A percentile compares a stretch with the other conserved stretches of the same genome.
Conservation (phyloP, 2,797 vertebrate species). For the Rhynchotus rufescens region DNA sequence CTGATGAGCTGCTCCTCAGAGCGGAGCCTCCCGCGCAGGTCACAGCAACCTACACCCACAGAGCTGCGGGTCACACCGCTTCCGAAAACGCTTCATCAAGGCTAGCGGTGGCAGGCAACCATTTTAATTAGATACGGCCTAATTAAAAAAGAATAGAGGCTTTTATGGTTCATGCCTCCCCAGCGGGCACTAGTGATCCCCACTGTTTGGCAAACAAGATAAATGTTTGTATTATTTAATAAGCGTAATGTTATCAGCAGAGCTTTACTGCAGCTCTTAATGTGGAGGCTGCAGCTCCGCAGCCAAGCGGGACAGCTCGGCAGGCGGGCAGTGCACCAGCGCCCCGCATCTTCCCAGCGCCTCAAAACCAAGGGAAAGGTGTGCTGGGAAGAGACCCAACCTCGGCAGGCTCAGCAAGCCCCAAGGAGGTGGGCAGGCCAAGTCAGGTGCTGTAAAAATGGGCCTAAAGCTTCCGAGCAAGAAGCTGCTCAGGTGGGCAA, state of each 20-base stretch:
- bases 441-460: not conserved
- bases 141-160: slow-evolving; percentile 68
- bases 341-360: not conserved
- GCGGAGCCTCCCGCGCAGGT: not conserved
- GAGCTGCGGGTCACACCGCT: slow-evolving; percentile 16
- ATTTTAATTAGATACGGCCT: slow-evolving; percentile 67
- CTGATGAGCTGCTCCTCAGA: not conserved
- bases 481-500: not conserved
- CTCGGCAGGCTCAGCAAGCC: not conserved
- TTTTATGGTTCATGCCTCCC: slow-evolving; percentile 43
- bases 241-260: slow-evolving; percentile 26
- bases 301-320: not conserved
- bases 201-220: slow-evolving; percentile 39
- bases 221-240: slow-evolving; percentile 51
- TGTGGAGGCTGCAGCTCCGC: not conserved
- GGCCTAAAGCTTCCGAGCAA: not conserved
- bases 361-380: not conserved
- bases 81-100: slow-evolving; percentile 55
- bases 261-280: slow-evolving; percentile 11
- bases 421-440: not conserved
- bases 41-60: slow-evolving; percentile 1
- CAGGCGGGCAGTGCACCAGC: not conserved
- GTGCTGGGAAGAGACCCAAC: not conserved
- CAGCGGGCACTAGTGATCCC: slow-evolving; percentile 26
- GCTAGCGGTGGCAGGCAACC: slow-evolving; percentile 24